A percentile compares a stretch with the other conserved stretches of the same genome.
Conservation (phyloP, 2,888 invertebrate genomes). For the Conomelus anceps region DNA sequence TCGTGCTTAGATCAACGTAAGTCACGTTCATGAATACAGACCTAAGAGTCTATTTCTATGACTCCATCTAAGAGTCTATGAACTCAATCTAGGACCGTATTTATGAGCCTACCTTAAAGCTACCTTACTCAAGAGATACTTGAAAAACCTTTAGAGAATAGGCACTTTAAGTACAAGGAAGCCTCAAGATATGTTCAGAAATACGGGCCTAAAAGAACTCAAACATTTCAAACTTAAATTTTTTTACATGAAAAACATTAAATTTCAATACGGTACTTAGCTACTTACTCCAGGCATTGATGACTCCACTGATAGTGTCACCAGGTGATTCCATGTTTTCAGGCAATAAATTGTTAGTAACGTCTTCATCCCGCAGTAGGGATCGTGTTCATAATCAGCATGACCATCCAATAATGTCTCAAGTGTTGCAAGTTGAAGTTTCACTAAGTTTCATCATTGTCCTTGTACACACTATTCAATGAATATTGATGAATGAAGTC, state of each 20-base stretch:
- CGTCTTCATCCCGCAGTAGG: background rate
- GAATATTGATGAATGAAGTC: background rate
- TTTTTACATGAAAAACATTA: background rate
- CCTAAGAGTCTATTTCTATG: no score
- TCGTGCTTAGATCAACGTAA: no score
- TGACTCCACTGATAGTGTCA: conserved; percentile 43
- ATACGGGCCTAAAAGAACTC: no score
- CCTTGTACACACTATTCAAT: background rate
- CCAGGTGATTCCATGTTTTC: conserved; percentile 21
- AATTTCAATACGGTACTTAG: background rate
- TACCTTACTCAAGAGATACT: no score
- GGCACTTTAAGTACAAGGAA: background rate
- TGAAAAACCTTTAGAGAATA: background rate
- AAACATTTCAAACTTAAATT: no score
- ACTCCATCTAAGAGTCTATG: no score
- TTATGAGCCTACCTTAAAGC: no score
- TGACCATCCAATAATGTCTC: background rate
- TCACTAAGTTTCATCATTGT: background rate
- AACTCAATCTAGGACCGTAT: no score
- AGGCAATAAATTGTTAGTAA: background rate
- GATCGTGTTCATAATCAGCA: background rate
- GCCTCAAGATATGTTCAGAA: no score
- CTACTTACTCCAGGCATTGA: conserved; percentile 37
- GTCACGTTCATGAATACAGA: no score
- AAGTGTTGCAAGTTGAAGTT: background rate